Evolutionary conservation across 2,113 vertebrate species (phyloP), one percentile per base, ranked within the genome.

Genomic region (Neodontobutis hainanensis): DNA sequence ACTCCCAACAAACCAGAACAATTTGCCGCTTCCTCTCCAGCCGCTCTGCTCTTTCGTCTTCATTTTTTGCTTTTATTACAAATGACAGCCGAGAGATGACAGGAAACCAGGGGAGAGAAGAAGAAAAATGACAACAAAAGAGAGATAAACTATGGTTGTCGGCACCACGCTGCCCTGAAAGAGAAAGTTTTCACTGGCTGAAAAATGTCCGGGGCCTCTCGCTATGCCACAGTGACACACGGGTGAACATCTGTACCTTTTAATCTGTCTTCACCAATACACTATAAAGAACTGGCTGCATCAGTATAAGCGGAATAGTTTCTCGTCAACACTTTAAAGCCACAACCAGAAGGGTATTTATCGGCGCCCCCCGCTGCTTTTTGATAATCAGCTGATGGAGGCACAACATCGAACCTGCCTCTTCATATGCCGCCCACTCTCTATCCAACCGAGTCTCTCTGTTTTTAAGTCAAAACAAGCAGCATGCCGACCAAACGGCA

Each of bases 11-110:
- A 42, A 58, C 11, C 15, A 3, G 15, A 40, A 58, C 56, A 58
- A 43, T 19, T 43, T 58, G 10, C 40, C 2, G 5, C 15, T 58
- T 43, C 56, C n/a, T 15, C n/a, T 55, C 34, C 14, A 36, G 52
- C 52, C 34, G 12, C 52, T 38, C 34, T 58, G 56, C 15, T 40
- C 38, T 58, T 58, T 55, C 52, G 36, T 55, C 15, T 58, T 43
- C 56, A 58, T 58, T 40, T 58, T 43, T 58, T 36, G 36, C 36
- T 58, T 43, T 58, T 58, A 58, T 58, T 43, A 58, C n/a, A 43
- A 43, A 58, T 58, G 56, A 58, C 56, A 58, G 56, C 40, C 16
- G 38, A 58, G 56, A 42, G n/a, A 58, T 58, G 56, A 19, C 56
- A 42, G 56, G 56, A 58, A 58, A 27, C 56, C 40, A 27, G 38